phyloP scores from a whole-genome alignment of 2,113 vertebrate species.

The Hypomesus transpacificus region DNA sequence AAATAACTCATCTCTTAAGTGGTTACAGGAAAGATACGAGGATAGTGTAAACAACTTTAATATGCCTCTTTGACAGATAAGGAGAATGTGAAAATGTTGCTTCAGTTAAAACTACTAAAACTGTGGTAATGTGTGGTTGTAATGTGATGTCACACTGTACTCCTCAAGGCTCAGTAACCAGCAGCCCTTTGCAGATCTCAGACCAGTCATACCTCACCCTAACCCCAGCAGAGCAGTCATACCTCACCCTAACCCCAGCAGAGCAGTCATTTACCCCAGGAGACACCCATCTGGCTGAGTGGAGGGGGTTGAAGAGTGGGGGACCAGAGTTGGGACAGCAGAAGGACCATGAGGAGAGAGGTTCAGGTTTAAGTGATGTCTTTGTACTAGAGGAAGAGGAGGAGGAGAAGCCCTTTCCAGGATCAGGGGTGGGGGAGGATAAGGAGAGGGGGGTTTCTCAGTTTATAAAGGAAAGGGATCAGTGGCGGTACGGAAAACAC shows the following conservation, averaged over 20 bases:
- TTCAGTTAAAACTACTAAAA: no score
- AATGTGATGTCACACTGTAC: neutral
- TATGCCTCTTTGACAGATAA: no score
- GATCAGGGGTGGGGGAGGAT: neutral
- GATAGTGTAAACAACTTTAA: no score
- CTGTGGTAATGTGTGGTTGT: neutral
- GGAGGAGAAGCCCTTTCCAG: neutral
- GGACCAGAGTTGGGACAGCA: neutral
- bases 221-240: no score
- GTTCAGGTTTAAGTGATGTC: conserved; percentile 8
- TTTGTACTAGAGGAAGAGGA: neutral
- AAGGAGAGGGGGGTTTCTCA: neutral
- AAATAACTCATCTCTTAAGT: no score
- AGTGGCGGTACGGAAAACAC: neutral
- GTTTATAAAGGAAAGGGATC: neutral
- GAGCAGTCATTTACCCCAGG: no score
- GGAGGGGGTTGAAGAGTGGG: neutral
- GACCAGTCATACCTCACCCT: conserved; percentile 27
- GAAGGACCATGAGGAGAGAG: conserved; percentile 2
- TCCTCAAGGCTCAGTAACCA: conserved; percentile 51
- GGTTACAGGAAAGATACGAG: no score
- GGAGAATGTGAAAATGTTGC: no score
- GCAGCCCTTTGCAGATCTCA: conserved; percentile 45
- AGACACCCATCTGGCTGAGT: no score
- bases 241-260: no score